phyloP scores from a whole-genome alignment of 2,888 invertebrate genomes.

The Diadromus collaris region DNA sequence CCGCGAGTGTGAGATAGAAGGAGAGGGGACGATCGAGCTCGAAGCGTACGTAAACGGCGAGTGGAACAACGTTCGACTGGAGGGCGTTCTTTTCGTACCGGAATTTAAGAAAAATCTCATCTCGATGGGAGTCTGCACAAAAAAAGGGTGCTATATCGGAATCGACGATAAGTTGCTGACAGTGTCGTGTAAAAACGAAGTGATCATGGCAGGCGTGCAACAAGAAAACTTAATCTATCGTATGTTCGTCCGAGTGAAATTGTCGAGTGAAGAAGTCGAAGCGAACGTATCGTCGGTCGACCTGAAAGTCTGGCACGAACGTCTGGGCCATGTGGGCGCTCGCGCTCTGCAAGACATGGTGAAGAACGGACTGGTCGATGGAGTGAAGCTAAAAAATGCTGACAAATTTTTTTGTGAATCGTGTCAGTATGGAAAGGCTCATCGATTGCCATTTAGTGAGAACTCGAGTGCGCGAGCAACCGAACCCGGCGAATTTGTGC shows the following conservation, averaged over 20 bases:
- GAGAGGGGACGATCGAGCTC: constrained; percentile 9
- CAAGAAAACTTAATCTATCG: constrained; percentile 41
- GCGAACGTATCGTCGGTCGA: constrained; percentile 20
- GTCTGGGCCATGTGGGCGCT: constrained; percentile 52
- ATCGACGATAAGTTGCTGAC: constrained; percentile 22
- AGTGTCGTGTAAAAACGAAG: constrained; percentile 31
- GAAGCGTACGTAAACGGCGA: constrained; percentile 18
- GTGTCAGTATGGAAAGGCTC: constrained; percentile 60
- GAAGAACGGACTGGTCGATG: constrained; percentile 34
- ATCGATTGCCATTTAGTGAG: constrained; percentile 55
- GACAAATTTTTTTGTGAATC: constrained; percentile 60
- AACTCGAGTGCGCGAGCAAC: constrained; percentile 1
- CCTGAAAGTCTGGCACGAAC: constrained; percentile 50
- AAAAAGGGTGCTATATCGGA: constrained; percentile 14
- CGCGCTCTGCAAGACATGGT: constrained; percentile 53
- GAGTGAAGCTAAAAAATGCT: constrained; percentile 25
- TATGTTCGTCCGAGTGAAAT: constrained; percentile 38
- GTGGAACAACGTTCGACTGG: constrained; percentile 18
- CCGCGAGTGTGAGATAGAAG: constrained; percentile 20
- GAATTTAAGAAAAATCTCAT: constrained; percentile 50
- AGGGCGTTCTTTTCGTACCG: constrained; percentile 38
- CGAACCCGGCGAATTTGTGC: constrained; percentile 48
- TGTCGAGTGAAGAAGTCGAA: constrained; percentile 20
- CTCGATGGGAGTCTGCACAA: constrained; percentile 29
- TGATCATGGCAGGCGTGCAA: constrained; percentile 23